Evolutionary conservation across 2,797 vertebrate species (phyloP).

Genomic region (Remorina albescens): DNA sequence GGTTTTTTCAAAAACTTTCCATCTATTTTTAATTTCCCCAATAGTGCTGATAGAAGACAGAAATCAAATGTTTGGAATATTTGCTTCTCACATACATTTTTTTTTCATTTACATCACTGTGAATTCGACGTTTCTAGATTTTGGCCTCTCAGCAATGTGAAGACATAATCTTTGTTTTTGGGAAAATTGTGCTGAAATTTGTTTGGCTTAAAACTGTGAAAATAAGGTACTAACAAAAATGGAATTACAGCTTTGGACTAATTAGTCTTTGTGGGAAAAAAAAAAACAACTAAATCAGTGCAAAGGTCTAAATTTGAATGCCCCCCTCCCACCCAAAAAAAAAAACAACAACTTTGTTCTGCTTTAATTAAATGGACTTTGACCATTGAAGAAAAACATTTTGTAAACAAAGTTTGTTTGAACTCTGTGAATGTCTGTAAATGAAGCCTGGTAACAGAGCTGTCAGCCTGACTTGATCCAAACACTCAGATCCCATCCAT

Average conservation of each 20-base stretch:
- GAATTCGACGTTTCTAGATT: background rate
- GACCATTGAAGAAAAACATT: slow-evolving; percentile 35
- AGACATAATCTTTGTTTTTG: background rate
- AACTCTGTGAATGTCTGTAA: slow-evolving; percentile 42
- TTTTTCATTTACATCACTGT: background rate
- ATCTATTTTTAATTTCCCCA: background rate
- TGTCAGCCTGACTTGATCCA: slow-evolving; percentile 58
- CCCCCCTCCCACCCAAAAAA: too few species aligned
- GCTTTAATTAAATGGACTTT: slow-evolving; percentile 47
- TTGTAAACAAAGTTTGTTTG: slow-evolving; percentile 45
- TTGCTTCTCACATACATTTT: background rate
- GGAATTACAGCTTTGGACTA: slow-evolving; percentile 14
- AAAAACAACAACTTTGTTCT: slow-evolving; percentile 26
- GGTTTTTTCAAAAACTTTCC: background rate
- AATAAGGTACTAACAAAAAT: slow-evolving; percentile 16
- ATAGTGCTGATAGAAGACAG: background rate
- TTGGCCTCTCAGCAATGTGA: background rate
- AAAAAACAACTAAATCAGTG: too few species aligned
- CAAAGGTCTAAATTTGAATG: slow-evolving; percentile 28
- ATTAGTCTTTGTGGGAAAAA: slow-evolving; percentile 30
- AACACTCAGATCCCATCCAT: slow-evolving; percentile 75
- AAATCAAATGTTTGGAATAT: background rate
- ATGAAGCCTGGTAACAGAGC: slow-evolving; percentile 48
- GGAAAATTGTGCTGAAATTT: slow-evolving; percentile 4
- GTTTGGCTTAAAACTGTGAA: slow-evolving; percentile 10